Conservation (phyloP, 2,113 vertebrate species). For the Daboia siamensis region DNA sequence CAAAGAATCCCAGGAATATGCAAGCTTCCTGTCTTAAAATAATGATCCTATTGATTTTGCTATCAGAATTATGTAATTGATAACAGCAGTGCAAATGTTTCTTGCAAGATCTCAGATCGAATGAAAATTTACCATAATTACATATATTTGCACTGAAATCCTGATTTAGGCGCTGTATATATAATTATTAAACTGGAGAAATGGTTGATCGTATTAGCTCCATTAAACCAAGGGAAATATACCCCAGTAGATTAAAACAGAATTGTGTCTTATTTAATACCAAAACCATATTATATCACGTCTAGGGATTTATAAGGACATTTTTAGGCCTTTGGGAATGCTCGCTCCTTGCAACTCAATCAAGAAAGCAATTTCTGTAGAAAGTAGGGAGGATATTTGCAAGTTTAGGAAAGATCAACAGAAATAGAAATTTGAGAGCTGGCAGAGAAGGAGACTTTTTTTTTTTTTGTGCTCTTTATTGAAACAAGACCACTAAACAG, state of each 20-base stretch:
- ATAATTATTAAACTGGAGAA: background rate
- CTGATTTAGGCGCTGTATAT: background rate
- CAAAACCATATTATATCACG: slow-evolving; percentile 22
- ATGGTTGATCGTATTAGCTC: slow-evolving; percentile 7
- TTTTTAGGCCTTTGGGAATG: slow-evolving; percentile 20
- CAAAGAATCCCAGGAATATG: background rate
- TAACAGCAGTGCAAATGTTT: background rate
- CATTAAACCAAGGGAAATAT: slow-evolving; percentile 2
- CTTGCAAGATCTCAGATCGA: background rate
- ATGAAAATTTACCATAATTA: background rate
- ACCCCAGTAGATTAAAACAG: slow-evolving; percentile 14
- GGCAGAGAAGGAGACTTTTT: background rate
- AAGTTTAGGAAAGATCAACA: background rate
- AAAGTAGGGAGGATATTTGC: rapidly evolving
- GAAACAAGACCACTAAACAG: background rate
- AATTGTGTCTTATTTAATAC: background rate
- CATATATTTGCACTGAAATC: background rate
- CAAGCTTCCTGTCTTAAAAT: background rate
- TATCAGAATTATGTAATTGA: background rate
- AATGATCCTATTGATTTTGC: background rate
- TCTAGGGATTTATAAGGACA: background rate
- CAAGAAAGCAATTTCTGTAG: background rate
- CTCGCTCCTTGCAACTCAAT: slow-evolving; percentile 5
- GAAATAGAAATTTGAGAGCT: background rate
- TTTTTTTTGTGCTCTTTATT: background rate